Base-by-base conservation (phyloP, 2,797 vertebrate genomes). In the Ptychobarbus kaznakovi region DNA sequence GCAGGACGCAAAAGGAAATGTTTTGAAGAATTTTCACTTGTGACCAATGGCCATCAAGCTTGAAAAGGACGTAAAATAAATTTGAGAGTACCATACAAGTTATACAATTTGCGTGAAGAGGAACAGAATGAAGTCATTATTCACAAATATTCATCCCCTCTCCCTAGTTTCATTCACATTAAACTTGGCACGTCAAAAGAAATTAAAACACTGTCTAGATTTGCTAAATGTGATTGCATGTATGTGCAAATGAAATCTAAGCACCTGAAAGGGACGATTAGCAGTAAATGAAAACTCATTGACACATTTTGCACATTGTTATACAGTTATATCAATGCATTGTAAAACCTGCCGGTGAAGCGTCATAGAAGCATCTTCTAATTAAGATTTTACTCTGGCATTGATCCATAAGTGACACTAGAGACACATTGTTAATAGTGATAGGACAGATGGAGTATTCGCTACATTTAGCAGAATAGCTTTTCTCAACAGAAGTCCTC, bases 401-500 rank as follows among this genome's bases (percentile, higher is more conserved):
- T 46, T 40, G 25, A 44, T 58, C 12, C 38, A 73, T 61, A 16
- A 32, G 35, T 46, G 18, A 11, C 81, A 63, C 53, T 35, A 4
- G 18, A 44, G 42, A 63, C 12, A n/a, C 70, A 2, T 49, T 44
- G 69, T 69, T 58, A 61, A 73, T 44, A 35, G 22, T 82, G 16
- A 82, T 38, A 35, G 53, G 38, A 82, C 69, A 82, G 80, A 72
- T 73, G 80, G 80, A 82, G 40, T 77, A 70, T 70, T 65, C 44
- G 6, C 78, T 81, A 13, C 49, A 69, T 56, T 44, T 70, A 69
- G 42, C 72, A 82, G 63, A 77, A 77, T 42, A 46, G 80, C 20
- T 77, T 82, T 77, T 69, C 20, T 76, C 73, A 58, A 46, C 51
- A 32, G 6, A 80, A 70, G 20, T 49, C 65, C 42, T 70, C 80